phyloP scores from a whole-genome alignment of 2,888 invertebrate genomes.

The Cylloceria caligata region DNA sequence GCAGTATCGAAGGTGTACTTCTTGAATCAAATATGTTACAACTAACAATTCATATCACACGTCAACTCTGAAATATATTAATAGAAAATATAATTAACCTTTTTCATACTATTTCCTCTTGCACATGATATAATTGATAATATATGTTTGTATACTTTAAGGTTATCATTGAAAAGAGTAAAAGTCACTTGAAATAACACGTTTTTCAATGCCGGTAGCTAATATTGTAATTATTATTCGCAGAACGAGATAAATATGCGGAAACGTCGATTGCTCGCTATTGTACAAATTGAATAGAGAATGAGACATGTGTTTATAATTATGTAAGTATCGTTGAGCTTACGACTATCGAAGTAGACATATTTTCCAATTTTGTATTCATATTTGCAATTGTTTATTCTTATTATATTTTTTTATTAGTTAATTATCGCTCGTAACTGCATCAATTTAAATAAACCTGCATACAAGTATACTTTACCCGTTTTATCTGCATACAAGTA shows the following conservation, averaged over 20 bases:
- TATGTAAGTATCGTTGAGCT: neutral
- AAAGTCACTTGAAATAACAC: neutral
- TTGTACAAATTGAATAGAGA: neutral
- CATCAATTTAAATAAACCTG: neutral
- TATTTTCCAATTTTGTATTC: neutral
- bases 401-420: neutral
- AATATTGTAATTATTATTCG: constrained; percentile 2
- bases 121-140: neutral
- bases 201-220: neutral
- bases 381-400: neutral
- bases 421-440: neutral
- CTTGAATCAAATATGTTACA: too few relatives aligned
- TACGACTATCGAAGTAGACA: neutral
- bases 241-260: neutral
- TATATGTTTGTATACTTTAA: neutral
- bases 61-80: too few relatives aligned
- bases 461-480: too few relatives aligned
- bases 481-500: too few relatives aligned
- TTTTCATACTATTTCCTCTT: neutral
- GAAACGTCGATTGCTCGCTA: neutral
- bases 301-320: neutral
- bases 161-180: neutral
- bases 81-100: too few relatives aligned
- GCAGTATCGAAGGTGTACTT: too few relatives aligned
- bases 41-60: too few relatives aligned